phyloP scores from a whole-genome alignment of 2,888 invertebrate species.

The Archips xylosteana region DNA sequence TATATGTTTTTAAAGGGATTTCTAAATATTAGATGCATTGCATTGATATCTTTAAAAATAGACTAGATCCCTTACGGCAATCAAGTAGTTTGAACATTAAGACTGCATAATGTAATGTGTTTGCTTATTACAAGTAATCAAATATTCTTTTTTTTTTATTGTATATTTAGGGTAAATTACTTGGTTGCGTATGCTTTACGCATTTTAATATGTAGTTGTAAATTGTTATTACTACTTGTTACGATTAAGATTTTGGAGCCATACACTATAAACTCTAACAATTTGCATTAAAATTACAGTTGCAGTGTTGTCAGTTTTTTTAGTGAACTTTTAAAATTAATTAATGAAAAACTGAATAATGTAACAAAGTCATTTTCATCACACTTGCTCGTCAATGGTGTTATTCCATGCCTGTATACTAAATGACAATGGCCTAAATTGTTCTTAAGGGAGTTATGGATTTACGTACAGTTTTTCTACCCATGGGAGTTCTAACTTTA shows the following conservation, averaged over 20 bases:
- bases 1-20: slow-evolving; percentile 7
- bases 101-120: slow-evolving; percentile 32
- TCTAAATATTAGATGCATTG: slow-evolving; percentile 24
- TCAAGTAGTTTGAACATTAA: slow-evolving; percentile 14
- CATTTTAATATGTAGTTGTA: neutral
- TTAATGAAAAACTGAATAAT: no score
- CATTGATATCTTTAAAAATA: neutral
- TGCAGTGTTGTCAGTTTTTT: no score
- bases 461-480: no score
- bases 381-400: no score
- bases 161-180: slow-evolving; percentile 4
- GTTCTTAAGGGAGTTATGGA: no score
- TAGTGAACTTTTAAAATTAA: no score
- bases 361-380: no score
- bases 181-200: neutral
- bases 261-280: neutral
- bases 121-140: slow-evolving; percentile 28
- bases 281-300: no score
- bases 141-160: slow-evolving; percentile 7
- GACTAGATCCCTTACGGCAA: slow-evolving; percentile 8
- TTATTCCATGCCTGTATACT: no score
- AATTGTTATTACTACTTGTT: slow-evolving; percentile 7
- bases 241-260: neutral
- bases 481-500: no score
- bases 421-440: no score